Evolutionary conservation across 2,113 vertebrate genomes (phyloP).

Genomic region (Atrichornis clamosus): DNA sequence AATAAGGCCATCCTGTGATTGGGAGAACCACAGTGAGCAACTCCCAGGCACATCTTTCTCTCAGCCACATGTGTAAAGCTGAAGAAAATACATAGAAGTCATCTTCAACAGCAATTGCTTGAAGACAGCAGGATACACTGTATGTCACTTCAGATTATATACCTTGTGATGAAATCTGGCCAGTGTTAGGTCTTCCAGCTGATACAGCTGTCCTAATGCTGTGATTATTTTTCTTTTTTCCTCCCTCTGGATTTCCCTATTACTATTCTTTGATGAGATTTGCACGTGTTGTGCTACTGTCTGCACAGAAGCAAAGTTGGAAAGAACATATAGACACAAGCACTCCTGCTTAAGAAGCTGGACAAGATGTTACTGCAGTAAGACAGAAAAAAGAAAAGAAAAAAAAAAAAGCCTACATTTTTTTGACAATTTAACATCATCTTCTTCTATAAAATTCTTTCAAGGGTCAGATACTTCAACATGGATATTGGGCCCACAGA

Average conservation of each 20-base stretch:
- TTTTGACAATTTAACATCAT: not conserved
- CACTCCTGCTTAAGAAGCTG: not conserved
- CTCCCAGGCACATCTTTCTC: not conserved
- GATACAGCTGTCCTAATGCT: not conserved
- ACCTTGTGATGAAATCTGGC: constrained; percentile 1
- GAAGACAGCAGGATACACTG: not conserved
- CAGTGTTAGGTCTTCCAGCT: not conserved
- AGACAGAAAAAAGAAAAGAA: rapidly evolving
- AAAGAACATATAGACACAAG: not conserved
- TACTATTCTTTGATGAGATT: not conserved
- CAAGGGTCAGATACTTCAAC: not conserved
- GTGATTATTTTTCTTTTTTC: not conserved
- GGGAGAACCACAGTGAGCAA: not conserved
- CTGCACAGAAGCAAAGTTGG: not conserved
- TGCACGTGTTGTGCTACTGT: not conserved
- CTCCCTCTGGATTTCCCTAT: not conserved
- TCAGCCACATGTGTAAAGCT: not conserved
- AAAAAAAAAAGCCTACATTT: not conserved
- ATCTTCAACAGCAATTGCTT: not conserved
- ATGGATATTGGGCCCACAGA: not conserved
- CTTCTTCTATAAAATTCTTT: not conserved
- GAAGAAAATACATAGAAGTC: not conserved
- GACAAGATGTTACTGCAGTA: not conserved
- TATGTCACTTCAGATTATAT: not conserved
- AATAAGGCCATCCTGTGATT: not conserved